Evolutionary conservation across 2,113 vertebrate genomes (phyloP), one percentile per base, ranked within the genome.

Genomic region (Cyphomyrus plagiostoma): DNA sequence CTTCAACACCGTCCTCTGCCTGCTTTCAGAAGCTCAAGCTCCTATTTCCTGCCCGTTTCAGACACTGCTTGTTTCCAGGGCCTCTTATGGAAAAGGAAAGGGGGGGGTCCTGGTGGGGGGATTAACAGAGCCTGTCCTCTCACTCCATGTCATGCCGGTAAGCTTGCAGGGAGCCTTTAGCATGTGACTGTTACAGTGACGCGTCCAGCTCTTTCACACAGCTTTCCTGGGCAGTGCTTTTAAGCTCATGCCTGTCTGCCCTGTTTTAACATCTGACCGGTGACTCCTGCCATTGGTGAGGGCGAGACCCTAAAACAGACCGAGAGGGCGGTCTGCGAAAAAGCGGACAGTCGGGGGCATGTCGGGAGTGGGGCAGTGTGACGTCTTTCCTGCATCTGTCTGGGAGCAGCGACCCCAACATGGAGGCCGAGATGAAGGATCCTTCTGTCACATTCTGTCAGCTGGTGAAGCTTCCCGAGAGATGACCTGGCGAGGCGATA

Each of bases 41-140:
- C 90, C 42, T 15, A 86, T 90, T 93, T 91, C 84, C 92, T 90
- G 88, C 77, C 86, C 84, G 15, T 87, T 80, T 39, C 30, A 88
- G 49, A 23, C 17, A 49, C 77, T 35, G 39, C 26, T 42, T 58
- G 52, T 89, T 56, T 92, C 82, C 85, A 89, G 70, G 89, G 74
- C 48, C 62, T 58, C 58, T 93, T 90, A 88, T 30, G 84, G 62
- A 50, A 87, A 86, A 52, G 56, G 56, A 58, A 85, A 21, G 62
- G 62, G 26, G 48, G 58, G 11, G 45, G 15, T 77, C 8, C 13
- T 90, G 89, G 30, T 35, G 83, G 83, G 56, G 66, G 87, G n/a
- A 91, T 91, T 90, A 88, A 80, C 89, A 86, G 90, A 90, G 62
- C 49, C 62, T 45, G 58, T 83, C 80, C 83, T 89, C 86, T 48